These are phyloP conservation scores for Caradrina kadenii DNA, from an alignment of 2,888 invertebrate species.

Conservation along the genomic window DNA sequence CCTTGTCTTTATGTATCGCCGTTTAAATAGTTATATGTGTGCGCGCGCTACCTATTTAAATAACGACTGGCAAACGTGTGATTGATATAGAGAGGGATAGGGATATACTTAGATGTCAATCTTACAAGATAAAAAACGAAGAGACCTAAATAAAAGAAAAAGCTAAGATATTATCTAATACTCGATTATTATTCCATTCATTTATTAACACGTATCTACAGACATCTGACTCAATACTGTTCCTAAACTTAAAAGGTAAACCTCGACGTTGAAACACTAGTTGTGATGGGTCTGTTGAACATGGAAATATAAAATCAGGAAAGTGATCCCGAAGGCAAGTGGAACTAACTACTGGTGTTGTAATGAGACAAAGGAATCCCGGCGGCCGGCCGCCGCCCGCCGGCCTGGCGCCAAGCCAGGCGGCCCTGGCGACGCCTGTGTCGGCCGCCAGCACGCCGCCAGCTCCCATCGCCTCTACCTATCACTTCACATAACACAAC, in stretches of 20 bases:
- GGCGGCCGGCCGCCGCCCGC: conserved; percentile 88
- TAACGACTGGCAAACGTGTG: conserved; percentile 49
- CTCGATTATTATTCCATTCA: not conserved
- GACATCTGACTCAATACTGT: not conserved
- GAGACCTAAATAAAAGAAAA: conserved; percentile 3
- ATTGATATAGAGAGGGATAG: conserved; percentile 34
- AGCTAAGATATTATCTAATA: conserved; percentile 1
- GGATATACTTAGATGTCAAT: conserved; percentile 11
- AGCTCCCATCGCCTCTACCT: conserved; percentile 69
- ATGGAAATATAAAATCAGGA: conserved; percentile 34
- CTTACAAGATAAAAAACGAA: conserved; percentile 11
- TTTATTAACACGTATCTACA: not conserved
- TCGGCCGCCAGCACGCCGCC: conserved; percentile 84
- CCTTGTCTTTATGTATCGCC: conserved; percentile 51
- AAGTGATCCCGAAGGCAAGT: conserved; percentile 50
- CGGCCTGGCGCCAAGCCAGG: conserved; percentile 90
- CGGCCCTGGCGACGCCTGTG: conserved; percentile 88
- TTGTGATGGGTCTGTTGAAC: not conserved
- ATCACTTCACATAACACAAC: conserved; percentile 57
- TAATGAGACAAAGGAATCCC: conserved; percentile 90
- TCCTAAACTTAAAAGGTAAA: not conserved
- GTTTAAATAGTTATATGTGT: conserved; percentile 53
- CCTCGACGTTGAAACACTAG: not conserved
- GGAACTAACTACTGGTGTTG: conserved; percentile 73
- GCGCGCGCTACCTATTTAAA: conserved; percentile 54